A percentile compares a stretch with the other conserved stretches of the same genome.
Evolutionary conservation across 2,797 vertebrate species (phyloP).

Genomic region (Hydrolagus colliei): DNA sequence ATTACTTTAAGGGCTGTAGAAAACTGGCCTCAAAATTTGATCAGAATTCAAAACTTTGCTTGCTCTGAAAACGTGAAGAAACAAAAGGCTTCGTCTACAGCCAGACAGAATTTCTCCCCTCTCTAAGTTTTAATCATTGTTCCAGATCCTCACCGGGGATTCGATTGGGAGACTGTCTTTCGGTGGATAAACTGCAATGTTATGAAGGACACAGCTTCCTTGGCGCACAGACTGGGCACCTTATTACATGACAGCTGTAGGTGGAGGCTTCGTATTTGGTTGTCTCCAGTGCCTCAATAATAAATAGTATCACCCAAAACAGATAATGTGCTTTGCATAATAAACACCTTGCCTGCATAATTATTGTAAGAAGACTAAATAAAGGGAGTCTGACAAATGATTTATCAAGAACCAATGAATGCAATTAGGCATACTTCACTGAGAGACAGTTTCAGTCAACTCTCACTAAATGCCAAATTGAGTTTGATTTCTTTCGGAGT

Average conservation of each 20-base stretch:
- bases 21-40: too few relatives aligned
- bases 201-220: neutral
- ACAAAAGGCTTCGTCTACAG: too few relatives aligned
- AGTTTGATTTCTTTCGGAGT: neutral
- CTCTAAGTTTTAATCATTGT: neutral
- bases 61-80: too few relatives aligned
- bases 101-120: too few relatives aligned
- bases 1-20: too few relatives aligned
- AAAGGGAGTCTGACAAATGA: slow-evolving; percentile 64
- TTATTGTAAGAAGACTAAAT: slow-evolving; percentile 49
- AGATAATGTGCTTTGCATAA: slow-evolving; percentile 31
- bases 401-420: slow-evolving; percentile 64
- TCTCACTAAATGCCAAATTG: slow-evolving; percentile 11
- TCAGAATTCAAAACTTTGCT: too few relatives aligned
- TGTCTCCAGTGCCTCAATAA: neutral
- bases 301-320: neutral
- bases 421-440: slow-evolving; percentile 55
- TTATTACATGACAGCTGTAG: slow-evolving; percentile 11
- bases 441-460: slow-evolving; percentile 38
- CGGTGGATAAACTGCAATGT: neutral
- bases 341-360: slow-evolving; percentile 41
- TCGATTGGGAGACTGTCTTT: neutral
- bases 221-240: neutral
- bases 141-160: neutral
- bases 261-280: slow-evolving; percentile 6